Evolutionary conservation across 2,888 invertebrate genomes (phyloP).

Genomic region (Deilephila elpenor): DNA sequence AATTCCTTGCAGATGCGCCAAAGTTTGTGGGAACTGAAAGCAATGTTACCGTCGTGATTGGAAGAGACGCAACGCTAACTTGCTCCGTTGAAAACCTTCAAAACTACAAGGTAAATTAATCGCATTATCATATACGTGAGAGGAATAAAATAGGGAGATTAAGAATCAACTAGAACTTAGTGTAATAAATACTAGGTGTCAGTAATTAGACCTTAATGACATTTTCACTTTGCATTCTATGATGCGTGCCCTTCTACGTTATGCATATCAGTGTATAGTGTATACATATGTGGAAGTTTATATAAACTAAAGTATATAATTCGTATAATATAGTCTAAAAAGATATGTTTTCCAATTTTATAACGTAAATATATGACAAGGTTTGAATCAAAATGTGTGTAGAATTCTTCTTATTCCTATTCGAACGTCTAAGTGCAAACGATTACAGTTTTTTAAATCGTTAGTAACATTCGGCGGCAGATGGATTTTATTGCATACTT

Average conservation of each 20-base stretch:
- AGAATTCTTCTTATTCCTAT: not conserved
- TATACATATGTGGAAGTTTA: too few species aligned
- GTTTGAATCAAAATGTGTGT: not conserved
- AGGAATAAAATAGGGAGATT: too few species aligned
- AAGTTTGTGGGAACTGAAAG: constrained; percentile 59
- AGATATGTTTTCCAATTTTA: too few species aligned
- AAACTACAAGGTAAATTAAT: constrained; percentile 62
- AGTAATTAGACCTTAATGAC: too few species aligned
- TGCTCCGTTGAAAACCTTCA: constrained; percentile 68
- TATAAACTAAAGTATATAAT: too few species aligned
- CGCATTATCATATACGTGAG: not conserved
- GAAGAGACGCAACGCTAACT: constrained; percentile 67
- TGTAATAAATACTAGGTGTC: too few species aligned
- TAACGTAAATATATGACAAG: too few species aligned
- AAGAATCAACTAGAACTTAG: too few species aligned
- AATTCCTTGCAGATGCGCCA: constrained; percentile 57
- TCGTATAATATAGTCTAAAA: too few species aligned
- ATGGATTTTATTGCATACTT: constrained; percentile 18
- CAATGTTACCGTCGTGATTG: constrained; percentile 67
- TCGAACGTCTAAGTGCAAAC: not conserved
- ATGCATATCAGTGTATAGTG: too few species aligned
- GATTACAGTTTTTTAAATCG: constrained; percentile 9
- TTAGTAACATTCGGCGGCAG: constrained; percentile 7
- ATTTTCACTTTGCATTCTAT: too few species aligned
- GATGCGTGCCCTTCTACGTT: too few species aligned